A percentile compares a stretch with the other conserved stretches of the same genome.
phyloP scores from a whole-genome alignment of 1,140 invertebrate genomes.

The Bombus confusus region DNA sequence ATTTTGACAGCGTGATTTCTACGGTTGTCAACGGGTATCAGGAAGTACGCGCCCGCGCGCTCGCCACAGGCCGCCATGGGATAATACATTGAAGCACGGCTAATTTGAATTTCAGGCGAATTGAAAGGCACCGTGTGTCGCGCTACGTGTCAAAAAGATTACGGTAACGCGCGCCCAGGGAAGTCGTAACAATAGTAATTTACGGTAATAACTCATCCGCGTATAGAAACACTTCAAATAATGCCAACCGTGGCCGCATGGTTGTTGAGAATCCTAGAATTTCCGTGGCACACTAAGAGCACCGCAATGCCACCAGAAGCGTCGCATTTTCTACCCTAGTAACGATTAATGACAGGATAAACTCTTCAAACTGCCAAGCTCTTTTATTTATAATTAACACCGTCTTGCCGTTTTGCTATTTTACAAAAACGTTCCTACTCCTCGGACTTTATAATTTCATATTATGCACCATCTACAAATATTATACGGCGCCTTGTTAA shows the following conservation, averaged over 20 bases:
- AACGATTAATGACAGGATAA: constrained; percentile 27
- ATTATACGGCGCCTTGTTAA: not conserved
- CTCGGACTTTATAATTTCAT: not conserved
- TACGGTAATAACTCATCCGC: constrained; percentile 64
- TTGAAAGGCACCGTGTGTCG: constrained; percentile 57
- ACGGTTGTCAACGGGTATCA: constrained; percentile 22
- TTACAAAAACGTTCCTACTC: not conserved
- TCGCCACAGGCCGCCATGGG: not conserved
- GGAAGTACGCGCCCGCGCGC: constrained; percentile 29
- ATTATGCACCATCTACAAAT: not conserved
- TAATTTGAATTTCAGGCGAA: constrained; percentile 64
- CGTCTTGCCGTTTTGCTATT: not conserved
- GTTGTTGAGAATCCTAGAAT: constrained; percentile 54
- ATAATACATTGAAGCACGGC: constrained; percentile 33
- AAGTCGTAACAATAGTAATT: constrained; percentile 67
- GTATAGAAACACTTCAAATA: constrained; percentile 65
- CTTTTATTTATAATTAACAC: constrained; percentile 2
- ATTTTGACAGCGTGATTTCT: constrained; percentile 53
- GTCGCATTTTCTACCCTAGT: constrained; percentile 11
- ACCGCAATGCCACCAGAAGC: not conserved
- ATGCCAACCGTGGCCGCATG: constrained; percentile 39
- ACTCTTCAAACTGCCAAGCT: not conserved
- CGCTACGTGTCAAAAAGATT: constrained; percentile 65
- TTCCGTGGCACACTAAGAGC: constrained; percentile 6
- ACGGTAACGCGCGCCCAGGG: constrained; percentile 48